Conservation (phyloP, 2,888 invertebrate species). For the Mesorhabditis belari region DNA sequence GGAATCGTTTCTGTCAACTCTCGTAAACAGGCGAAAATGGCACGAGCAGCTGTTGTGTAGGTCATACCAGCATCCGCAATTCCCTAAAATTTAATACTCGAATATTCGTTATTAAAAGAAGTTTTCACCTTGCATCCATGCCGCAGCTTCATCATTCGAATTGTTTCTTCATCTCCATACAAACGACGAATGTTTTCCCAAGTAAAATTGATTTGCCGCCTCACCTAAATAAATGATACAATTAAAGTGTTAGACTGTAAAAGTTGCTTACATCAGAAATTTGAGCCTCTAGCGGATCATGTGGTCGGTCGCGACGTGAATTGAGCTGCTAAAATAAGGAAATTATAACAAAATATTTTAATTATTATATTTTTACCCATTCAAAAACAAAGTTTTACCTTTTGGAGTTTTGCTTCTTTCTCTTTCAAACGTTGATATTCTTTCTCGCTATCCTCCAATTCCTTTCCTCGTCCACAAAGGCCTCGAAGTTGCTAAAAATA, state of each 20-base stretch:
- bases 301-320: not conserved
- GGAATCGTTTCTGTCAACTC: not conserved
- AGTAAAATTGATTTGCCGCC: not conserved
- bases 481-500: not conserved
- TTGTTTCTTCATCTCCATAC: not conserved
- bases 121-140: conserved; percentile 1
- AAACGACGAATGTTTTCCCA: not conserved
- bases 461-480: not conserved
- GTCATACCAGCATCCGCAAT: not conserved
- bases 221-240: not conserved
- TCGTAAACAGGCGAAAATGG: not conserved
- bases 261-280: not conserved
- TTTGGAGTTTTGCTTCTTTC: not conserved
- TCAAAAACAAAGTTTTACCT: too few species aligned
- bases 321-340: not conserved
- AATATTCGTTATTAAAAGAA: not conserved
- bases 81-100: not conserved
- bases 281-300: not conserved
- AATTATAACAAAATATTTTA: too few species aligned
- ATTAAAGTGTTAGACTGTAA: too few species aligned
- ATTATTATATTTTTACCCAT: too few species aligned
- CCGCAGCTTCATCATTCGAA: conserved; percentile 2
- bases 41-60: not conserved
- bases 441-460: not conserved
- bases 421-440: not conserved